phyloP scores from a whole-genome alignment of 2,113 vertebrate genomes.

The Saccopteryx leptura region DNA sequence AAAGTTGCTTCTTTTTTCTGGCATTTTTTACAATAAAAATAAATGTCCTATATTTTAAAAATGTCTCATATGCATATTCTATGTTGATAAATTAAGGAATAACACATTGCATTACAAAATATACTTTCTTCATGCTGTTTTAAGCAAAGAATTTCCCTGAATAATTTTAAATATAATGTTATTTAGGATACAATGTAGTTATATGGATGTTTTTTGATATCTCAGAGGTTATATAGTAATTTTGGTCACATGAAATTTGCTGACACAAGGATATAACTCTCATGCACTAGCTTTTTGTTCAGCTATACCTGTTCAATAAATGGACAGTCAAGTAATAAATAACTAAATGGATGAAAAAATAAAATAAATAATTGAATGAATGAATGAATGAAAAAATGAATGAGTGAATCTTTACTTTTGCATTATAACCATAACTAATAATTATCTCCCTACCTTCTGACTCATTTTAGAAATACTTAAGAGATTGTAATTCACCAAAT shows the following conservation, averaged over 20 bases:
- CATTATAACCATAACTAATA: background rate
- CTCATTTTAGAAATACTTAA: background rate
- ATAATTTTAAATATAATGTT: background rate
- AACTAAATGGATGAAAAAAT: background rate
- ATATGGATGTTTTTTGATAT: background rate
- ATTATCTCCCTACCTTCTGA: background rate
- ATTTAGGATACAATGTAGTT: background rate
- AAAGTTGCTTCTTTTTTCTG: background rate
- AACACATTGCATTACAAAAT: conserved; percentile 20
- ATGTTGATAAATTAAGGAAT: background rate
- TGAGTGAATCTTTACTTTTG: background rate
- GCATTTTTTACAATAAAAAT: background rate
- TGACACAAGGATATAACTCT: background rate
- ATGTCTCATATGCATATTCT: background rate
- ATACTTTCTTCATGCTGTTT: background rate
- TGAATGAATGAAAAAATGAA: background rate
- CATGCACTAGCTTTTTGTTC: background rate
- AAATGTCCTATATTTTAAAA: background rate
- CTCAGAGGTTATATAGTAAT: background rate
- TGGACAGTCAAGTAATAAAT: background rate
- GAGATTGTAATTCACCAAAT: background rate
- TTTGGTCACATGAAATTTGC: background rate
- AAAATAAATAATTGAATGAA: background rate
- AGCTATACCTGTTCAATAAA: background rate
- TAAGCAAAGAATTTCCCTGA: background rate